A percentile compares a stretch with the other conserved stretches of the same genome.
phyloP scores from a whole-genome alignment of 2,797 vertebrate genomes.

The Dipus sagitta region DNA sequence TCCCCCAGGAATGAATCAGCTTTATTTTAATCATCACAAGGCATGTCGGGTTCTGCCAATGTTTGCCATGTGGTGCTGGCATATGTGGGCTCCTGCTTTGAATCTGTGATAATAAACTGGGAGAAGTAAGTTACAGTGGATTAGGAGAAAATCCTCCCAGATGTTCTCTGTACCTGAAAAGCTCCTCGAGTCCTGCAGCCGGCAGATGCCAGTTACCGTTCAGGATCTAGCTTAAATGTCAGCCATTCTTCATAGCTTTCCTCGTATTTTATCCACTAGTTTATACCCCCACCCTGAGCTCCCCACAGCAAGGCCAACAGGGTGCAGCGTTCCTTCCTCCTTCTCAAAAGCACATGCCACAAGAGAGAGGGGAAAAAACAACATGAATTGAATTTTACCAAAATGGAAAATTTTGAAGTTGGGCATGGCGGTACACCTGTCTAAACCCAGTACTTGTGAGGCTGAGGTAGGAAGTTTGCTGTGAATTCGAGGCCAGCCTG shows the following conservation, averaged over 20 bases:
- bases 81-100: background rate
- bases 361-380: background rate
- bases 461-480: too few species aligned
- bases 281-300: background rate
- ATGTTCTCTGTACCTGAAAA: background rate
- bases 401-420: background rate
- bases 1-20: background rate
- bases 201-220: background rate
- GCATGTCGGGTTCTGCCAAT: fast-evolving
- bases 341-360: background rate
- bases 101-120: background rate
- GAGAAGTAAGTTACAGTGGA: background rate
- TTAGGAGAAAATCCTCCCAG: background rate
- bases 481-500: too few species aligned
- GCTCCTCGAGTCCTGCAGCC: background rate
- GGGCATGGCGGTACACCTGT: too few species aligned
- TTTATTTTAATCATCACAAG: background rate
- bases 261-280: background rate
- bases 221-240: conserved; percentile 1
- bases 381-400: background rate
- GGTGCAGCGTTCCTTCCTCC: background rate
- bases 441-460: too few species aligned
- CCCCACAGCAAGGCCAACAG: background rate
- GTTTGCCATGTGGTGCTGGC: background rate
- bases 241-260: background rate